A percentile compares a stretch with the other conserved stretches of the same genome.
Conservation (phyloP, 2,797 vertebrate species). For the Otolemur crassicaudatus region DNA sequence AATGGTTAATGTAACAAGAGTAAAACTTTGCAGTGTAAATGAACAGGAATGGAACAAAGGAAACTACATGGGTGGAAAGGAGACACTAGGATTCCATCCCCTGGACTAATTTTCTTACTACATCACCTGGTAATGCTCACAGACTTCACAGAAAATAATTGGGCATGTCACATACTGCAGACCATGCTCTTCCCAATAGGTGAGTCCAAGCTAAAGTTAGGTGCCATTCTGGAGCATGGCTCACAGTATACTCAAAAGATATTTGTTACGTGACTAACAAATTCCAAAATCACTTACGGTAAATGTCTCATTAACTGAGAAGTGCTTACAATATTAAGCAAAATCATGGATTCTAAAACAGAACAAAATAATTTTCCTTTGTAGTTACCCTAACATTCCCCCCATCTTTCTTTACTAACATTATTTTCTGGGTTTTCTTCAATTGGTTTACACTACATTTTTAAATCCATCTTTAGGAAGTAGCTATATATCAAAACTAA, state of each 20-base stretch:
- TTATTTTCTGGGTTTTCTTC: constrained; percentile 49
- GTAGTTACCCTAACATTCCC: not conserved
- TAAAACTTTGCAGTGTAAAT: constrained; percentile 12
- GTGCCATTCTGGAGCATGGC: not conserved
- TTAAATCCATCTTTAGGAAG: constrained; percentile 46
- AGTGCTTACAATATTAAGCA: constrained; percentile 14
- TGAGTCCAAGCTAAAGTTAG: not conserved
- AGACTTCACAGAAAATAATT: not conserved
- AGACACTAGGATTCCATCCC: not conserved
- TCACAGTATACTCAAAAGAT: not conserved
- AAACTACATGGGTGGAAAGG: not conserved
- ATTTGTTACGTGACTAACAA: not conserved
- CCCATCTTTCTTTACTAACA: constrained; percentile 13
- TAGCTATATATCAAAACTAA: constrained; percentile 40
- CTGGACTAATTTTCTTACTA: not conserved
- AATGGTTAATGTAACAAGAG: not conserved
- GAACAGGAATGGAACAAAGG: constrained; percentile 34
- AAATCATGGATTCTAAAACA: not conserved
- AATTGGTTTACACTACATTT: constrained; percentile 42
- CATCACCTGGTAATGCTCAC: not conserved
- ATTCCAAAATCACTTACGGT: constrained; percentile 26
- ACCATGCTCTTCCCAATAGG: not conserved
- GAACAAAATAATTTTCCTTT: constrained; percentile 43
- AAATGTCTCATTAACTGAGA: constrained; percentile 43
- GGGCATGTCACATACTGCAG: not conserved